A percentile compares a stretch with the other conserved stretches of the same genome.
These are phyloP conservation scores for Creontiades dilutus DNA, from an alignment of 2,888 invertebrate species.

Conservation along the genomic window DNA sequence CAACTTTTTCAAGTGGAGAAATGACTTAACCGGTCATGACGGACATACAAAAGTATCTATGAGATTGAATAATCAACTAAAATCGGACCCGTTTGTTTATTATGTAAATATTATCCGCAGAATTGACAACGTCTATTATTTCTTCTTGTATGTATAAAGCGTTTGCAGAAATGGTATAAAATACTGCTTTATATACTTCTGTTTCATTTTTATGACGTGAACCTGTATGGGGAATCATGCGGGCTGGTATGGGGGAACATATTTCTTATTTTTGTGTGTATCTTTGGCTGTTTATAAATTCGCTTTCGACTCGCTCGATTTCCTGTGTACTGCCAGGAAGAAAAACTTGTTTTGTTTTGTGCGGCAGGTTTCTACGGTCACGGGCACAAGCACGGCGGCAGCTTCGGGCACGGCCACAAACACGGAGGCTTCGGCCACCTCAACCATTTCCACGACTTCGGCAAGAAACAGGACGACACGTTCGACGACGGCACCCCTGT, in stretches of 20 bases:
- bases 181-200: not conserved
- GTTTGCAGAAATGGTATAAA: not conserved
- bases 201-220: too few species aligned
- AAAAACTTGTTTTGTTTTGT: conserved; percentile 42
- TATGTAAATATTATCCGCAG: too few species aligned
- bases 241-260: too few species aligned
- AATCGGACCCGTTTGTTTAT: too few species aligned
- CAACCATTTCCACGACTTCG: conserved; percentile 62
- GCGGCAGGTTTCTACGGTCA: conserved; percentile 49
- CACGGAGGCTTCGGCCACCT: conserved; percentile 47
- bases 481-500: not conserved
- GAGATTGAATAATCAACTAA: too few species aligned
- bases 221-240: too few species aligned
- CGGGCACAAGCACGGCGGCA: conserved; percentile 64
- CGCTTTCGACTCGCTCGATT: not conserved
- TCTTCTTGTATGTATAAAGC: not conserved
- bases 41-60: too few species aligned
- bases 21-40: too few species aligned
- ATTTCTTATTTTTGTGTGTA: not conserved
- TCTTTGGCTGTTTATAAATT: not conserved
- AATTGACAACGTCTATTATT: too few species aligned
- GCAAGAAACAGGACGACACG: conserved; percentile 9
- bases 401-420: conserved; percentile 64
- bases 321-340: conserved; percentile 48
- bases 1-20: too few species aligned